These are phyloP conservation scores for Vulpes ferrilata DNA, from an alignment of 2,113 vertebrate genomes.

Conservation along the genomic window DNA sequence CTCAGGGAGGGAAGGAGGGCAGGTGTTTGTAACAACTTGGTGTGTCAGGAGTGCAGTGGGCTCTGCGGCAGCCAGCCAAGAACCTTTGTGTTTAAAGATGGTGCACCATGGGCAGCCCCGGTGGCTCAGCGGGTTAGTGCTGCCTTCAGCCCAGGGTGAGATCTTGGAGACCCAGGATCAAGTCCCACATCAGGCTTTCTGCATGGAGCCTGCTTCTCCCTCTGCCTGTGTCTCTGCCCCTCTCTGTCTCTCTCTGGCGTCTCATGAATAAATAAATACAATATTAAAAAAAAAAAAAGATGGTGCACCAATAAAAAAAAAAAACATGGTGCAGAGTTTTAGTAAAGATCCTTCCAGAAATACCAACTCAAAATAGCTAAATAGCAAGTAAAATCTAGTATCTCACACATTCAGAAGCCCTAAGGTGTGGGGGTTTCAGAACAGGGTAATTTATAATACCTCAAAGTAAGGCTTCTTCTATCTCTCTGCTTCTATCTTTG, in stretches of 20 bases:
- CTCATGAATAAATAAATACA: too few relatives aligned
- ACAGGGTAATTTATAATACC: background rate
- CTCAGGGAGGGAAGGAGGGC: background rate
- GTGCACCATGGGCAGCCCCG: too few relatives aligned
- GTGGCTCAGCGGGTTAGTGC: too few relatives aligned
- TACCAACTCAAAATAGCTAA: background rate
- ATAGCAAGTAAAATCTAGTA: background rate
- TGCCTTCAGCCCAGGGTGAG: too few relatives aligned
- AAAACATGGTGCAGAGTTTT: background rate
- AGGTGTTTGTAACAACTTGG: too few relatives aligned
- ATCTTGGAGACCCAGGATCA: too few relatives aligned
- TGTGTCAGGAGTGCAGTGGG: background rate
- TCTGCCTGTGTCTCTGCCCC: too few relatives aligned
- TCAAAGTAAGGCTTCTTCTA: background rate
- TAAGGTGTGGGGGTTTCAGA: background rate
- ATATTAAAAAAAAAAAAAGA: too few relatives aligned
- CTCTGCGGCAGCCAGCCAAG: background rate
- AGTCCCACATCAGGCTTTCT: too few relatives aligned
- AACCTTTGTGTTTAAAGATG: background rate
- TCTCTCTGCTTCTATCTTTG: background rate
- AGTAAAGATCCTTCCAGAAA: background rate
- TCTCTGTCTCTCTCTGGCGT: too few relatives aligned
- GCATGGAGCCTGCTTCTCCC: too few relatives aligned
- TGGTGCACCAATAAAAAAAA: too few relatives aligned
- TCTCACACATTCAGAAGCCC: background rate